Base-by-base conservation (phyloP, 2,797 vertebrate genomes). In the Urosaurus nigricauda region DNA sequence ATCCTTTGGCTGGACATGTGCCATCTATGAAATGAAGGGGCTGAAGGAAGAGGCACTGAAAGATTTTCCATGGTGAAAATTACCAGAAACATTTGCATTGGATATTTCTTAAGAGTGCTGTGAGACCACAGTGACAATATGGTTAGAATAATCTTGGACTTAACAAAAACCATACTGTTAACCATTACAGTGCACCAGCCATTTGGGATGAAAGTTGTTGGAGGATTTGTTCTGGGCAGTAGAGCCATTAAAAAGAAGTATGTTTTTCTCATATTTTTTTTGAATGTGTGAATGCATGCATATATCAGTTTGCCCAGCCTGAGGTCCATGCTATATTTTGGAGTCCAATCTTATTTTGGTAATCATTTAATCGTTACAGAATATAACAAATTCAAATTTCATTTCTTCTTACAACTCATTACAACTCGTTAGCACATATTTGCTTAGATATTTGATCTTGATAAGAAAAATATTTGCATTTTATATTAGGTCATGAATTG, bases 391-490 rank as follows among this genome's bases (percentile, higher is more conserved):
- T 95, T 14, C 82, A 89, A 92, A 93, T 47, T 83, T 32, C 16
- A 88, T 93, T 14, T 90, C 16, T 93, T 32, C 16, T 87, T 87
- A 40, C 2, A 43, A 87, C 87, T 83, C 74, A 91, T 53, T 16
- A 21, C 26, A 92, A 91, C 37, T 74, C 88, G n/a, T n/a, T n/a
- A n/a, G n/a, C n/a, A n/a, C n/a, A 47, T 91, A 93, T 85, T 77
- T 79, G 83, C 21, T 94, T 94, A 95, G 47, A 87, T 56, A 85
- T 91, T 91, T 94, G 93, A 94, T 91, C 90, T 92, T 92, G 92
- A 90, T 83, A 93, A 93, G 92, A 60, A 82, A 91, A 91, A 90
- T 92, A 91, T 93, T 96, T 95, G 83, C 87, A 92, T 96, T 93
- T 96, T 14, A 32, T 92, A 88, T 91, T 89, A 91, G 89, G 87